Conservation (phyloP, 2,113 vertebrate genomes). For the Hypanus sabinus region DNA sequence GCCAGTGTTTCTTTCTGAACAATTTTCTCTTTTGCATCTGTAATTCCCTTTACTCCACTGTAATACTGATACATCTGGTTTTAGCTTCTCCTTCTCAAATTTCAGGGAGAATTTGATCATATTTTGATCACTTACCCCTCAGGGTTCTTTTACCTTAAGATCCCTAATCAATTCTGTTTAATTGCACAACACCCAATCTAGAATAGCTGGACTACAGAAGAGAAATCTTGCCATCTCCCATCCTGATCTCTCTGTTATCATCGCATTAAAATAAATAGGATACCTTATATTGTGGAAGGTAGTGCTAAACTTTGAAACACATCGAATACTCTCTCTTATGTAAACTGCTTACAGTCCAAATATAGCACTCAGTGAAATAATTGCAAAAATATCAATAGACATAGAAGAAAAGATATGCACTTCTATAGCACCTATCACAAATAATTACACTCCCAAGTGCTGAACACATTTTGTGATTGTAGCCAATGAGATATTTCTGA, state of each 20-base stretch:
- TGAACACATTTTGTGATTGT: not conserved
- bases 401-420: not conserved
- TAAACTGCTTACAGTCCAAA: not conserved
- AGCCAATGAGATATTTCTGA: not conserved
- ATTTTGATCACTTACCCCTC: too few relatives aligned
- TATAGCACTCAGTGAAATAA: not conserved
- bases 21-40: too few relatives aligned
- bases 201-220: not conserved
- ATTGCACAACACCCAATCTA: too few relatives aligned
- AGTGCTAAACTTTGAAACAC: not conserved
- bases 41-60: too few relatives aligned
- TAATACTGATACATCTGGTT: too few relatives aligned
- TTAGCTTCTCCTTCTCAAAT: too few relatives aligned
- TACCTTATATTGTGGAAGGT: not conserved
- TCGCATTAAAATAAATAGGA: not conserved
- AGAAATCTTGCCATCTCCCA: not conserved
- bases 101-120: too few relatives aligned
- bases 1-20: too few relatives aligned
- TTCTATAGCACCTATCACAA: not conserved
- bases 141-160: too few relatives aligned
- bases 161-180: too few relatives aligned
- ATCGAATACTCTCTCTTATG: not conserved
- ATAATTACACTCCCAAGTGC: not conserved
- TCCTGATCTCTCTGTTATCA: too few relatives aligned
- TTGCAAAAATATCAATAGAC: not conserved